Evolutionary conservation across 2,888 invertebrate species (phyloP).

Genomic region (Drosophila demipolita): DNA sequence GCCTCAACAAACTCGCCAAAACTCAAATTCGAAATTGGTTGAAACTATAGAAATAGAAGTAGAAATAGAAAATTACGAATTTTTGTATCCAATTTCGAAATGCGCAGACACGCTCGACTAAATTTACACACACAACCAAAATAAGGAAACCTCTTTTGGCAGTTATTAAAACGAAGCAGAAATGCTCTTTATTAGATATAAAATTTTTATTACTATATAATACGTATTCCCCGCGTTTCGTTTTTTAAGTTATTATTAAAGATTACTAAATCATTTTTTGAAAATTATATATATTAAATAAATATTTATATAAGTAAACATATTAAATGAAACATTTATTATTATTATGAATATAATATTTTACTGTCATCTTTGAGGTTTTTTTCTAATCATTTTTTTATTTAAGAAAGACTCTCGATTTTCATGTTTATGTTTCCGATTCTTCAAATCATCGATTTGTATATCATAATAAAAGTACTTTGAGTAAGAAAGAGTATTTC

Average conservation of each 20-base stretch:
- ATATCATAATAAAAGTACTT: neutral
- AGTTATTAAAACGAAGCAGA: conserved; percentile 1
- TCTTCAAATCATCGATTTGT: neutral
- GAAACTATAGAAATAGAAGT: conserved; percentile 38
- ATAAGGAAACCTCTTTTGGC: neutral
- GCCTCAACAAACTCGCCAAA: conserved; percentile 27
- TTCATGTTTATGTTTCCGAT: neutral
- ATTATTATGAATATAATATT: too few relatives aligned
- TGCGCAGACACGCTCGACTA: conserved; percentile 72
- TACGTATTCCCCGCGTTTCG: too few relatives aligned
- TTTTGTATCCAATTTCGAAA: conserved; percentile 74
- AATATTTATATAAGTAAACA: too few relatives aligned
- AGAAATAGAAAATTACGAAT: conserved; percentile 49
- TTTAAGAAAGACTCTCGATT: too few relatives aligned
- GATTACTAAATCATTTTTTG: too few relatives aligned
- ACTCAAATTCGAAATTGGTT: conserved; percentile 54
- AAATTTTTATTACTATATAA: too few relatives aligned
- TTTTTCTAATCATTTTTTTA: too few relatives aligned
- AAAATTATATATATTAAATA: too few relatives aligned
- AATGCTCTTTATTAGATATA: conserved; percentile 21
- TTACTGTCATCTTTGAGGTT: too few relatives aligned
- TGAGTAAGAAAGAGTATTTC: conserved; percentile 27
- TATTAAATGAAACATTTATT: too few relatives aligned
- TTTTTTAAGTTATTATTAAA: too few relatives aligned
- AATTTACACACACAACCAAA: conserved; percentile 47